A percentile compares a stretch with the other conserved stretches of the same genome.
phyloP scores from a whole-genome alignment of 2,797 vertebrate genomes.

The Kryptopterus vitreolus region DNA sequence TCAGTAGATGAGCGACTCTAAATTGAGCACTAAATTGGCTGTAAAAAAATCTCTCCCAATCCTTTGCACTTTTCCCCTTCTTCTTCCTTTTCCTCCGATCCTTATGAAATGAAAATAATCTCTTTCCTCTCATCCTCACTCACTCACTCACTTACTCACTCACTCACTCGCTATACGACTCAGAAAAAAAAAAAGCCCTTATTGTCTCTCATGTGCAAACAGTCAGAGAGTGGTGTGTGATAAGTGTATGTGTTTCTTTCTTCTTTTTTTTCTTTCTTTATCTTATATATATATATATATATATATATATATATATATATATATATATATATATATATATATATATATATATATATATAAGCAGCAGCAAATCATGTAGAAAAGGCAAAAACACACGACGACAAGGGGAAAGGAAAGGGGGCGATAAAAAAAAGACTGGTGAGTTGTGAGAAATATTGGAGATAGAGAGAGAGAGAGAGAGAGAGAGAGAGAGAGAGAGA shows the following conservation, averaged over 20 bases:
- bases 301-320: no score
- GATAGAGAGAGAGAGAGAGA: conserved; percentile 14
- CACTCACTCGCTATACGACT: conserved; percentile 55
- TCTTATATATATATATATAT: no score
- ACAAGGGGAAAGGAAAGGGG: background rate
- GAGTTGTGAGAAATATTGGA: conserved; percentile 7
- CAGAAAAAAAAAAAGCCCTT: conserved; percentile 54
- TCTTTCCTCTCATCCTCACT: conserved; percentile 52
- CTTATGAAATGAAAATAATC: conserved; percentile 66
- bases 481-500: no score
- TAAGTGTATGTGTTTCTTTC: no score
- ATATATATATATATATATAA: background rate
- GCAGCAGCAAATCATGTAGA: background rate
- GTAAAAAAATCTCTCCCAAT: conserved; percentile 62
- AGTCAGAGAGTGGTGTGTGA: background rate
- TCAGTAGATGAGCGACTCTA: conserved; percentile 51
- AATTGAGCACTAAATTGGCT: conserved; percentile 62
- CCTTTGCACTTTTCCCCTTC: conserved; percentile 54
- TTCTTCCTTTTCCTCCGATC: conserved; percentile 56
- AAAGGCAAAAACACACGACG: background rate
- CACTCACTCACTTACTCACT: conserved; percentile 53
- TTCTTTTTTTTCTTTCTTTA: no score
- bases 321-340: no score
- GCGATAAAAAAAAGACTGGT: background rate
- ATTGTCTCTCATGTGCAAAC: conserved; percentile 15